Percentiles rank a stretch among this genome's conserved stretches.
phyloP scores from a whole-genome alignment of 1,140 invertebrate genomes.

The Hylaeus volcanicus region DNA sequence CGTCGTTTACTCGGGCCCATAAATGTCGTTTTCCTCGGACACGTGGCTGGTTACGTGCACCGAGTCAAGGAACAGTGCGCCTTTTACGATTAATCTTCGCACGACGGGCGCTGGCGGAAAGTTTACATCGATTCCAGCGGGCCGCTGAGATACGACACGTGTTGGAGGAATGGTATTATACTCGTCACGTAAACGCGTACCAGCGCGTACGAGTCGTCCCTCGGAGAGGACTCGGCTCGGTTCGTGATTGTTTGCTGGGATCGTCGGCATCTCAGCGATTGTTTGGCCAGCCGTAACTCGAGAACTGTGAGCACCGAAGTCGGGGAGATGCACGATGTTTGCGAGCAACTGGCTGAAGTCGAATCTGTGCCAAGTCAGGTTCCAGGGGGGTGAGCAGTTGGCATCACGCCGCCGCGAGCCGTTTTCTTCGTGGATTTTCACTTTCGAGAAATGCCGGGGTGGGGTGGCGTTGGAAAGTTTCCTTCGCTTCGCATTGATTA shows the following conservation, averaged over 20 bases:
- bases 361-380: background rate
- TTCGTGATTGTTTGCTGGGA: slow-evolving; percentile 13
- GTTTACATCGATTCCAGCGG: slow-evolving; percentile 18
- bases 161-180: background rate
- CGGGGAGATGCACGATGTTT: background rate
- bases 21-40: slow-evolving; percentile 44
- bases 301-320: background rate
- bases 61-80: slow-evolving; percentile 6
- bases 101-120: background rate
- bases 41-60: slow-evolving; percentile 27
- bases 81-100: slow-evolving; percentile 50
- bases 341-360: background rate
- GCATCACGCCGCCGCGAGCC: background rate
- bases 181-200: slow-evolving; percentile 25
- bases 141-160: background rate
- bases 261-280: background rate
- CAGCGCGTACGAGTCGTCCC: slow-evolving; percentile 5
- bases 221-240: background rate
- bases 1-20: background rate
- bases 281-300: slow-evolving; percentile 19
- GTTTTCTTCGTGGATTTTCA: background rate
- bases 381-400: no score
- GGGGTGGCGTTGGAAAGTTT: no score
- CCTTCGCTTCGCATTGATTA: no score
- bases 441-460: no score